Evolutionary conservation across 2,113 vertebrate genomes (phyloP).

Genomic region (Limanda limanda): DNA sequence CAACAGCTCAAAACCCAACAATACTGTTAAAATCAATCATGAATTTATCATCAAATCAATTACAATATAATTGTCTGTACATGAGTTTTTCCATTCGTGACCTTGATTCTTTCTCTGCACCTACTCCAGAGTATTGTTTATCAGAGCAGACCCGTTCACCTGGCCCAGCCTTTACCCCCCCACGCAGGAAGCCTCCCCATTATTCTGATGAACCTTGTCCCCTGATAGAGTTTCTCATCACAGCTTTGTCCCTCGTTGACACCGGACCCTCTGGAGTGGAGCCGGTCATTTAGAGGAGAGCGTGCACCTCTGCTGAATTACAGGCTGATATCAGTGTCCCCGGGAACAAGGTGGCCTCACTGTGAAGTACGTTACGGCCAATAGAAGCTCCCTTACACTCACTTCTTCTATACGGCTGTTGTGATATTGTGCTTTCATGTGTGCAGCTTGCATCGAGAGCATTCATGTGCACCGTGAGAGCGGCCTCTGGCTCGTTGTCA

Average conservation of each 20-base stretch:
- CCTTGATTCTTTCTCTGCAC: constrained; percentile 1
- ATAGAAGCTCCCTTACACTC: neutral
- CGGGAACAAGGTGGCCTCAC: constrained; percentile 9
- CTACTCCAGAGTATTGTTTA: constrained; percentile 25
- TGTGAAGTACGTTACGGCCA: neutral
- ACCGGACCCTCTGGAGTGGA: constrained; percentile 72
- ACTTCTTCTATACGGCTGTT: neutral
- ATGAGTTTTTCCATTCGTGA: neutral
- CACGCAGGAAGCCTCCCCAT: constrained; percentile 53
- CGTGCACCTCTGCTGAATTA: constrained; percentile 52
- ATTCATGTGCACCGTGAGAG: constrained; percentile 16
- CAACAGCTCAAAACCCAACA: too few species aligned
- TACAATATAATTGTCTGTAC: too few species aligned
- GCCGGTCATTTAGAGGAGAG: constrained; percentile 50
- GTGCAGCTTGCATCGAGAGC: constrained; percentile 3
- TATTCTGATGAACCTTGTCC: constrained; percentile 78
- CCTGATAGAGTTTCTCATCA: constrained; percentile 79
- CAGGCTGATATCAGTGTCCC: constrained; percentile 64
- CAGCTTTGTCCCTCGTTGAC: constrained; percentile 74
- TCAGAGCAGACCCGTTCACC: constrained; percentile 5
- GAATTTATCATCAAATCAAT: neutral
- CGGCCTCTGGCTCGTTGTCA: constrained; percentile 23
- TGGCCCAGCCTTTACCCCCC: constrained; percentile 38
- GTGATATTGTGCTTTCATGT: neutral
- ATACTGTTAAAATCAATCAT: neutral